Conservation (phyloP, 2,888 invertebrate genomes). For the Mimachlamys varia region DNA sequence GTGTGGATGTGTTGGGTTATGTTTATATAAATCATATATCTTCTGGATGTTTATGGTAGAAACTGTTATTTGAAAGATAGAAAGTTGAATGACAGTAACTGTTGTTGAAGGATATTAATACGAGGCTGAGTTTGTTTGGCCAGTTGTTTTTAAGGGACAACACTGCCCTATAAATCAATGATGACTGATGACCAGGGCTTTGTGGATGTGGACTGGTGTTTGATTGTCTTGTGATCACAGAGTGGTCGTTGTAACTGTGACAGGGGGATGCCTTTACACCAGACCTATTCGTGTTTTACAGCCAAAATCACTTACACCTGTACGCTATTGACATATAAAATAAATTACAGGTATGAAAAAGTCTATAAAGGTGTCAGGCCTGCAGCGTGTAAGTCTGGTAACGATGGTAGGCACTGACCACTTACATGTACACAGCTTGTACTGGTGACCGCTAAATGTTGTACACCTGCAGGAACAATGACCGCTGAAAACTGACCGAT, state of each 20-base stretch:
- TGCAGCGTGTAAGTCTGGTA: slow-evolving; percentile 39
- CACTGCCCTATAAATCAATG: background rate
- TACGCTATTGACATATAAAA: slow-evolving; percentile 44
- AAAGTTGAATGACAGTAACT: too few species aligned
- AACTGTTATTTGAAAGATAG: too few species aligned
- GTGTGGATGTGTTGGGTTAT: too few species aligned
- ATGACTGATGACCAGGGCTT: slow-evolving; percentile 28
- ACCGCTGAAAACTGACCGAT: background rate
- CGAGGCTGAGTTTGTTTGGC: background rate
- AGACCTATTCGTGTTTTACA: slow-evolving; percentile 37
- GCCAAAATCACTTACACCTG: slow-evolving; percentile 39
- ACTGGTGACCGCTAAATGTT: background rate
- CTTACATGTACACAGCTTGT: background rate
- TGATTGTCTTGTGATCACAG: slow-evolving; percentile 4
- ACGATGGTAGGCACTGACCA: slow-evolving; percentile 8
- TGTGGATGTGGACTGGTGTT: background rate
- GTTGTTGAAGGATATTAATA: too few species aligned
- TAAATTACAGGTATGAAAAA: slow-evolving; percentile 41
- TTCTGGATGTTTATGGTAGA: too few species aligned
- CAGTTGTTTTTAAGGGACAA: background rate
- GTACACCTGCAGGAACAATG: slow-evolving; percentile 8
- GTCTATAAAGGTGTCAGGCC: slow-evolving; percentile 39
- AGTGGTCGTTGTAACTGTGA: background rate
- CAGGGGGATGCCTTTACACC: slow-evolving; percentile 14
- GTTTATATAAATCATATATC: too few species aligned